These are phyloP conservation scores for Xestia rhomboidea DNA, from an alignment of 2,888 invertebrate genomes.

Conservation along the genomic window DNA sequence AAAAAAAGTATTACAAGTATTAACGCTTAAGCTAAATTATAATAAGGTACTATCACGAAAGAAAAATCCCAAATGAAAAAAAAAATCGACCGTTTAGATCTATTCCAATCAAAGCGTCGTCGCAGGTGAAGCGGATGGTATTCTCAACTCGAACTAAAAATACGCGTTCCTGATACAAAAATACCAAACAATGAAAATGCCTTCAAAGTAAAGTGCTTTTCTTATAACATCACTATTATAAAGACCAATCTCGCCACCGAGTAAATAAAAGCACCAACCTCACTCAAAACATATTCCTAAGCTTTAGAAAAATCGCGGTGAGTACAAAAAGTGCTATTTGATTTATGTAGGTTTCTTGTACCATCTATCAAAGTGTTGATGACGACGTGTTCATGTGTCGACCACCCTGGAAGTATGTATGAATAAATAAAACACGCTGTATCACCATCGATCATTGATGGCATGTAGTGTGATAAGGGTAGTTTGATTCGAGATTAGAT, in stretches of 20 bases:
- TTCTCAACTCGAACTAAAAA: conserved; percentile 4
- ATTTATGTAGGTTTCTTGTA: conserved; percentile 53
- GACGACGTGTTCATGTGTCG: conserved; percentile 59
- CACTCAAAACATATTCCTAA: conserved; percentile 20
- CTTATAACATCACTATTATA: conserved; percentile 10
- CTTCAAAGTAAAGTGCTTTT: conserved; percentile 21
- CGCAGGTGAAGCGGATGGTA: not conserved
- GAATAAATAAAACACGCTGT: conserved; percentile 45
- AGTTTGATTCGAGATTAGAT: conserved; percentile 23
- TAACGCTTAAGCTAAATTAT: not conserved
- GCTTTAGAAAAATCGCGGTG: conserved; percentile 28
- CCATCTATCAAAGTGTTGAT: conserved; percentile 60
- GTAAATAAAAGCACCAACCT: conserved; percentile 32
- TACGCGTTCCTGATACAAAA: not conserved
- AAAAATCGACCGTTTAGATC: not conserved
- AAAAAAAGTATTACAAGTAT: too few species aligned
- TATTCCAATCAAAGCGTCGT: not conserved
- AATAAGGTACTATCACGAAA: not conserved
- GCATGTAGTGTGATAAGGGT: conserved; percentile 21
- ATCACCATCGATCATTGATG: conserved; percentile 55
- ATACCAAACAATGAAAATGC: not conserved
- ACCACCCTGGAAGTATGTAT: conserved; percentile 16
- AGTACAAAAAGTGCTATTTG: conserved; percentile 39
- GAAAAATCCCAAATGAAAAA: not conserved
- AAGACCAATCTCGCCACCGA: conserved; percentile 16